phyloP scores from a whole-genome alignment of 2,797 vertebrate species.

The Spinus pinus region DNA sequence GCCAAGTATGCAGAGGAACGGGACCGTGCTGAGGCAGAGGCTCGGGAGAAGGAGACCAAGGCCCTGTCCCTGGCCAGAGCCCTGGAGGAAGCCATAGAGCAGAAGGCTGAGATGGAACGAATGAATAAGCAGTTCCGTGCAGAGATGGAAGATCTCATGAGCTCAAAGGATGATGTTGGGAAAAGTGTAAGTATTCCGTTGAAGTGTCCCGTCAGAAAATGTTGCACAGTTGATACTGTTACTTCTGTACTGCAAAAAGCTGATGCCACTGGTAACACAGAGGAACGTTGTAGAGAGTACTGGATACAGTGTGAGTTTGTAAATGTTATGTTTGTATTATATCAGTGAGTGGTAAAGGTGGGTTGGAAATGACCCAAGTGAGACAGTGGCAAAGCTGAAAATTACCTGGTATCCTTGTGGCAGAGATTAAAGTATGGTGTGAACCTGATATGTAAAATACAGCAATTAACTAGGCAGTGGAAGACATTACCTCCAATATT shows the following conservation, averaged over 20 bases:
- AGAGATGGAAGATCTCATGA: slow-evolving; percentile 98
- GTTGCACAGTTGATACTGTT: neutral
- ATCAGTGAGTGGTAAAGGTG: neutral
- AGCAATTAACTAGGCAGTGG: neutral
- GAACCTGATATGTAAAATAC: neutral
- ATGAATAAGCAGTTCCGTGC: slow-evolving; percentile 90
- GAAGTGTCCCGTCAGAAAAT: neutral
- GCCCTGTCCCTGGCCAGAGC: slow-evolving; percentile 88
- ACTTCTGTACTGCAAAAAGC: neutral
- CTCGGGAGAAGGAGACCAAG: slow-evolving; percentile 95
- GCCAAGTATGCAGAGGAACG: slow-evolving; percentile 92
- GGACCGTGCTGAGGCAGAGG: slow-evolving; percentile 93
- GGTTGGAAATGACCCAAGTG: neutral
- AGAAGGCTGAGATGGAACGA: slow-evolving; percentile 89
- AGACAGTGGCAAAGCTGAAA: neutral
- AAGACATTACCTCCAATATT: neutral
- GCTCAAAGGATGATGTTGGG: slow-evolving; percentile 95
- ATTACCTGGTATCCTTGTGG: neutral
- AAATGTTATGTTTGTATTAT: neutral
- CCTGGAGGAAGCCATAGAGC: slow-evolving; percentile 86
- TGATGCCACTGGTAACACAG: neutral
- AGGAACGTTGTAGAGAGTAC: neutral
- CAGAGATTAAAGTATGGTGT: neutral
- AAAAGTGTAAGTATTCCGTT: slow-evolving; percentile 86
- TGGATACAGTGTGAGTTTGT: neutral